Evolutionary conservation across 2,797 vertebrate genomes (phyloP).

Genomic region (Craterocephalus amniculus): DNA sequence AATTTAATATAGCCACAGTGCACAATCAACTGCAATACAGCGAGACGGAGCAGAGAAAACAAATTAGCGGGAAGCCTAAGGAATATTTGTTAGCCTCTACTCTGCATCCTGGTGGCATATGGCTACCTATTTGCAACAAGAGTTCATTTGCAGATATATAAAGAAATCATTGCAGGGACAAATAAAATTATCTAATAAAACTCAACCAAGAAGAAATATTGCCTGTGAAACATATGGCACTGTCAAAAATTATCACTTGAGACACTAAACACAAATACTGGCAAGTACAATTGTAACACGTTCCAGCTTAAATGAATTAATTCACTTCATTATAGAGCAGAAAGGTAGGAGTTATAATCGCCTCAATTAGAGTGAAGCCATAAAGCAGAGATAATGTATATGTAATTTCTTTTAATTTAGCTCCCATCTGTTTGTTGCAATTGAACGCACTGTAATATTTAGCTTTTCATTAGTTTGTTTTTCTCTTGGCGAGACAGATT

Average conservation of each 20-base stretch:
- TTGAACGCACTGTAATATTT: slow-evolving; percentile 88
- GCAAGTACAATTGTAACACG: slow-evolving; percentile 80
- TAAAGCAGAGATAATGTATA: slow-evolving; percentile 87
- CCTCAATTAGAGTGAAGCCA: slow-evolving; percentile 84
- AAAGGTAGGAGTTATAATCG: slow-evolving; percentile 87
- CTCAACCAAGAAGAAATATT: slow-evolving; percentile 85
- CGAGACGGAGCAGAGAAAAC: slow-evolving; percentile 64
- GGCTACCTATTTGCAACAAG: slow-evolving; percentile 82
- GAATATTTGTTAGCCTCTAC: slow-evolving; percentile 73
- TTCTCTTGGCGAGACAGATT: slow-evolving; percentile 72
- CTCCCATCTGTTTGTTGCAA: slow-evolving; percentile 86
- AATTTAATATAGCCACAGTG: slow-evolving; percentile 79
- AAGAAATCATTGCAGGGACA: slow-evolving; percentile 77
- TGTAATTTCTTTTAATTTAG: slow-evolving; percentile 88
- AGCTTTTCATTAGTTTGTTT: slow-evolving; percentile 84
- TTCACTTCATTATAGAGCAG: slow-evolving; percentile 84
- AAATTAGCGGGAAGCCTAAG: slow-evolving; percentile 79
- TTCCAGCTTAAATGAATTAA: slow-evolving; percentile 82
- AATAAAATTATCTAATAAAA: slow-evolving; percentile 85
- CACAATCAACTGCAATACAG: slow-evolving; percentile 77
- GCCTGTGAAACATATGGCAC: slow-evolving; percentile 81
- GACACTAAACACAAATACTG: slow-evolving; percentile 79
- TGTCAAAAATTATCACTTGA: slow-evolving; percentile 85
- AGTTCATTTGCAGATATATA: slow-evolving; percentile 82
- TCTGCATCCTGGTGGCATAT: slow-evolving; percentile 81